phyloP scores from a whole-genome alignment of 2,888 invertebrate genomes.

The Andrena hattorfiana region DNA sequence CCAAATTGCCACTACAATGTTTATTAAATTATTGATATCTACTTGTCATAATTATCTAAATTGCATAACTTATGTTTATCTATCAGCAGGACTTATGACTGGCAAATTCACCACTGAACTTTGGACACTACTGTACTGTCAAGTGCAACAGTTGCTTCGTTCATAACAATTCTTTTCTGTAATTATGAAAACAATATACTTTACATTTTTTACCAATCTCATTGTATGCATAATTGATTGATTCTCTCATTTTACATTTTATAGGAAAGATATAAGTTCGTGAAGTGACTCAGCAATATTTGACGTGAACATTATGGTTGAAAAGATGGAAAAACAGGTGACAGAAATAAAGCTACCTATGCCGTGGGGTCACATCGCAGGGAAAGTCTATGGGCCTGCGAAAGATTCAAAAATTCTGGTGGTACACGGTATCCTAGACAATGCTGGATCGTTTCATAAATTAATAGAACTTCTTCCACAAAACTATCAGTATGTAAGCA shows the following conservation, averaged over 20 bases:
- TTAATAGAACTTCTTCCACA: constrained; percentile 82
- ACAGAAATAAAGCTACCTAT: constrained; percentile 85
- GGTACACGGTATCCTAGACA: constrained; percentile 84
- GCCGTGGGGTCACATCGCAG: constrained; percentile 87
- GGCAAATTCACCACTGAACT: no score
- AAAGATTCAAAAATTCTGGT: constrained; percentile 73
- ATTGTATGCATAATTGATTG: no score
- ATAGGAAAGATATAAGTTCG: not conserved
- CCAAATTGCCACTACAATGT: no score
- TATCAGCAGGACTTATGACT: no score
- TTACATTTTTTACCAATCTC: no score
- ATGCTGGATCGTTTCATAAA: constrained; percentile 84
- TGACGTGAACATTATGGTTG: constrained; percentile 5
- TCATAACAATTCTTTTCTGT: no score
- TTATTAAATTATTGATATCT: no score
- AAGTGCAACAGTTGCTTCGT: no score
- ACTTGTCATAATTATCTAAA: no score
- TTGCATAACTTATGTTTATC: no score
- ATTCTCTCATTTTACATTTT: not conserved
- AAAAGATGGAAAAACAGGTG: not conserved
- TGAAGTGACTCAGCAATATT: not conserved
- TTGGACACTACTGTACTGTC: no score
- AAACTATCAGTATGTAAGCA: constrained; percentile 81
- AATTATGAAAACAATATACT: no score
- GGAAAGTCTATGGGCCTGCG: constrained; percentile 83